These are phyloP conservation scores for Cercopithecus mona DNA, from an alignment of 2,113 vertebrate genomes.

Conservation along the genomic window DNA sequence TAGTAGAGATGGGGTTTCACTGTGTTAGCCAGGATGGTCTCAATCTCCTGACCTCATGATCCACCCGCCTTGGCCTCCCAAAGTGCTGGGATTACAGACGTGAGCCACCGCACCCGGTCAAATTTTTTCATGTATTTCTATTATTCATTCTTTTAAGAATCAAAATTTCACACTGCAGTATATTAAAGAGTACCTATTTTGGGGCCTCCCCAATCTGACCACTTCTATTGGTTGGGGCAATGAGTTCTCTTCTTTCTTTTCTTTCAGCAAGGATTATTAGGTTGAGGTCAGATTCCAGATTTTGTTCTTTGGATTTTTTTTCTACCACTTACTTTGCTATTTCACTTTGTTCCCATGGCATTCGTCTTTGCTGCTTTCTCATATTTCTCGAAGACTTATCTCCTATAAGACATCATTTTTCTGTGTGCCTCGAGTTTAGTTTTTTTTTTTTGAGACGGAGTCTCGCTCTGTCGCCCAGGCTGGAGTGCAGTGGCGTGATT, in stretches of 20 bases:
- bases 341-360: background rate
- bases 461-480: too few relatives aligned
- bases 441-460: too few relatives aligned
- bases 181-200: background rate
- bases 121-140: background rate
- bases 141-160: background rate
- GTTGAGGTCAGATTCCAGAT: background rate
- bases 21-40: too few relatives aligned
- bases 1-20: too few relatives aligned
- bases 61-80: too few relatives aligned
- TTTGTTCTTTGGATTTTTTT: background rate
- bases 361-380: background rate
- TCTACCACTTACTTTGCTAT: background rate
- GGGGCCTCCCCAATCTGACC: background rate
- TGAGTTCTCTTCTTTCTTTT: background rate
- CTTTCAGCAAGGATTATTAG: background rate
- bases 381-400: background rate
- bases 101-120: too few relatives aligned
- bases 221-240: background rate
- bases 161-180: background rate
- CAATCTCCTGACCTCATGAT: too few relatives aligned
- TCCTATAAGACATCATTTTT: background rate
- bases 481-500: too few relatives aligned
- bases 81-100: too few relatives aligned
- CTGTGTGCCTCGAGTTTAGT: background rate